phyloP scores from a whole-genome alignment of 1,140 invertebrate genomes.

The Hycleus cichorii region DNA sequence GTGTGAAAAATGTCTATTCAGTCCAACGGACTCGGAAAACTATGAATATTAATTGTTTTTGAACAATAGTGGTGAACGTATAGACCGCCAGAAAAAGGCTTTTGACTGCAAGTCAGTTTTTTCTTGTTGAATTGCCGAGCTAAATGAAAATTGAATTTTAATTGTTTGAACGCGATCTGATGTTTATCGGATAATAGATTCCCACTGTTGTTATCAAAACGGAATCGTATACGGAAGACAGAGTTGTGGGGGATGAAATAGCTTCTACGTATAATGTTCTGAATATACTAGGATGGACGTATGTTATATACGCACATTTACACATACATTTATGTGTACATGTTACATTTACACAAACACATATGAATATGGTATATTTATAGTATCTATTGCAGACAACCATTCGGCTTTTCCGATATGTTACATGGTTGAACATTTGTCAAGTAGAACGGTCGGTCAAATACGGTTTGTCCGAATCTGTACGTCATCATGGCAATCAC shows the following conservation, averaged over 20 bases:
- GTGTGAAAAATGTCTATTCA: no score
- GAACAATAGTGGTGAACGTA: no score
- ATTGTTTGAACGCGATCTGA: constrained; percentile 12
- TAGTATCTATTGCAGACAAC: constrained; percentile 13
- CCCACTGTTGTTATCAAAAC: background rate
- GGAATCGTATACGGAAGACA: background rate
- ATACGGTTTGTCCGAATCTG: constrained; percentile 38
- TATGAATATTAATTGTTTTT: no score
- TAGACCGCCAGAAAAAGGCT: background rate
- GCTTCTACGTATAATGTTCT: no score
- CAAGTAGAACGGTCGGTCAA: constrained; percentile 37
- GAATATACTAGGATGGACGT: no score
- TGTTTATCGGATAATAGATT: constrained; percentile 10
- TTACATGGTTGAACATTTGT: constrained; percentile 37
- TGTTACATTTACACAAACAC: constrained; percentile 1
- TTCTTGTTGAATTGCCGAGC: constrained; percentile 3
- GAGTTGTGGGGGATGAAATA: background rate
- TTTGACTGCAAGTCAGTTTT: constrained; percentile 8
- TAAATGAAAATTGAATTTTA: constrained; percentile 12
- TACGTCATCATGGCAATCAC: constrained; percentile 43
- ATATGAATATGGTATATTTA: constrained; percentile 15
- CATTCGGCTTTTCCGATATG: constrained; percentile 10
- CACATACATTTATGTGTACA: no score
- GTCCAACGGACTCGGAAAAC: no score
- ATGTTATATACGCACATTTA: no score